phyloP scores from a whole-genome alignment of 2,113 vertebrate species.

The Gasterosteus aculeatus region DNA sequence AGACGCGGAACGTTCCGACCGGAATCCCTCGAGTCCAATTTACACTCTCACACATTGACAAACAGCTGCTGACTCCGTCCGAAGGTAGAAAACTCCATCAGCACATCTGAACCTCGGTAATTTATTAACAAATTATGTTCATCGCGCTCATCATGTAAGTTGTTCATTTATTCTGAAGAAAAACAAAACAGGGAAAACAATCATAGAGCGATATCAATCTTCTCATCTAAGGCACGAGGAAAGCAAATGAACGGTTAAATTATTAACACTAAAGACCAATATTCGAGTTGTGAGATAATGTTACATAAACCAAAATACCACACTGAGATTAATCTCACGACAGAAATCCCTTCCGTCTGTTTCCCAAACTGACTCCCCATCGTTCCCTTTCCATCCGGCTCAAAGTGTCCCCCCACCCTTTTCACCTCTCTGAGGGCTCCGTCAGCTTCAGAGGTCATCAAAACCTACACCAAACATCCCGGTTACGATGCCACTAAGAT shows the following conservation, averaged over 20 bases:
- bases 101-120: too few relatives aligned
- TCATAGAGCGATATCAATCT: background rate
- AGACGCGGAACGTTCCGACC: conserved; percentile 19
- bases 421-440: background rate
- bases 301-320: background rate
- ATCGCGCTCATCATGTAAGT: too few relatives aligned
- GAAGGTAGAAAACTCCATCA: background rate
- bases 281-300: background rate
- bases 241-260: background rate
- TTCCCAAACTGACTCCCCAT: background rate
- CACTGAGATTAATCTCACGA: background rate
- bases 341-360: background rate
- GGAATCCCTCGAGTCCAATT: conserved; percentile 53
- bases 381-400: too few relatives aligned
- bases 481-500: background rate
- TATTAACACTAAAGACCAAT: background rate
- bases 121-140: too few relatives aligned
- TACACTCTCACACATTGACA: conserved; percentile 22
- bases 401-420: background rate
- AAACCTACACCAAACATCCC: background rate
- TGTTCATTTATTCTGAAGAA: too few relatives aligned
- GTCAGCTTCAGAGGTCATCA: background rate
- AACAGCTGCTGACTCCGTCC: conserved; percentile 2
- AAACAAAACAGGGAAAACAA: too few relatives aligned
- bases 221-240: background rate